Base-by-base conservation (phyloP, 2,113 vertebrate genomes). In the Podarcis muralis region DNA sequence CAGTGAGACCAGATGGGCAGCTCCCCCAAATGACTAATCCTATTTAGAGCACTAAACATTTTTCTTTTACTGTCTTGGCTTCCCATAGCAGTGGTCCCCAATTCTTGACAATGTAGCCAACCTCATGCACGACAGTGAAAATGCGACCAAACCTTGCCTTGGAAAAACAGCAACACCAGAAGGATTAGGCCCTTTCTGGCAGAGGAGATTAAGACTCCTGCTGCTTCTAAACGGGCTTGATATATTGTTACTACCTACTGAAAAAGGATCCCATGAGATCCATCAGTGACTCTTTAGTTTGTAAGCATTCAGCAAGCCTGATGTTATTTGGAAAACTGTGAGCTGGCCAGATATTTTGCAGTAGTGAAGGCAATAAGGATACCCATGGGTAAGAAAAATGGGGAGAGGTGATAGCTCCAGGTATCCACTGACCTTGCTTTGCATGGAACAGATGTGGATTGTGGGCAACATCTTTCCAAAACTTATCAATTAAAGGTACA, bases 21-120 rank as follows among this genome's bases (percentile, higher is more conserved):
- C 11, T 53, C 59, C 71, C 48, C 40, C 76, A 81, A 83, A 83
- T 84, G 92, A 94, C 92, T 85, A 88, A 94, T 69, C 76, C 27
- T 66, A 81, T 22, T 48, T 83, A 84, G 85, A 85, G 91, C 76
- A n/a, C 32, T 84, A 37, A 25, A 53, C 32, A 23, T 86, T 68
- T 59, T 68, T 0, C 2, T 32, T 86, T 53, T n/a, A 32, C 90
- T 94, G 82, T 78, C 77, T 62, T 75, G 66, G 81, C 62, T 76
- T 81, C 23, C 12, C 32, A 88, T 86, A 88, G 87, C 48, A 0
- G 48, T 57, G 72, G 18, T 3, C 85, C 48, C 81, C 0, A 4
- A 83, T 48, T 87, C 66, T 74, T 89, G 90, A 92, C 91, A 65
- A 83, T 18, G 48, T 43, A 90, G 83, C 78, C 32, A 62, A 86